Conservation (phyloP, 2,888 invertebrate genomes). For the Encarsia formosa region DNA sequence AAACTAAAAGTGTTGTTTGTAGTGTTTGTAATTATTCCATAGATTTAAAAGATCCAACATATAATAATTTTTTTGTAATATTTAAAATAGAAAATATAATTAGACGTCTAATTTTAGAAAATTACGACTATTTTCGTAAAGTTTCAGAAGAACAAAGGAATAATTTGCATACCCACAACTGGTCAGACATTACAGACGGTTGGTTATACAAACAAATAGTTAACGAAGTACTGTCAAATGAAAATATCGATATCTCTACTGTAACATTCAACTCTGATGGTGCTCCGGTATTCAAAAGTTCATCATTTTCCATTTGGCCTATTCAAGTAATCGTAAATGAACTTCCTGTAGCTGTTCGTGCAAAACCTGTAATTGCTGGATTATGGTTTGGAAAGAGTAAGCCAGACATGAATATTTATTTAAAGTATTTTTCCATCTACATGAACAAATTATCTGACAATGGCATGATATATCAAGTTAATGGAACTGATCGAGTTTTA, state of each 20-base stretch:
- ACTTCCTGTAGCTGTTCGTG: conserved; percentile 11
- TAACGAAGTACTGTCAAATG: background rate
- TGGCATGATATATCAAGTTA: conserved; percentile 10
- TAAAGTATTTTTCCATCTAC: conserved; percentile 8
- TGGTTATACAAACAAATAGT: conserved; percentile 12
- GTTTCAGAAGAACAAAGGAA: background rate
- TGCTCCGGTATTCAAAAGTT: conserved; percentile 17
- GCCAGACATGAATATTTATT: conserved; percentile 14
- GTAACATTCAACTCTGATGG: conserved; percentile 21
- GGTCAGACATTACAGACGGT: conserved; percentile 20
- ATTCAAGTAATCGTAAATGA: conserved; percentile 25
- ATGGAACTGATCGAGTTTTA: background rate
- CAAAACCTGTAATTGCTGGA: background rate
- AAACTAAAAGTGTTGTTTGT: background rate
- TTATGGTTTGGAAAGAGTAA: conserved; percentile 17
- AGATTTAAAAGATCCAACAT: background rate
- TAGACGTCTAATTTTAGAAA: background rate
- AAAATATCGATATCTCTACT: conserved; percentile 7
- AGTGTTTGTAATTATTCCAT: background rate
- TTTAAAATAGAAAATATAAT: background rate
- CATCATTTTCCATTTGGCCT: conserved; percentile 19
- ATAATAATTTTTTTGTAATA: conserved; percentile 4
- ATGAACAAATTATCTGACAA: conserved; percentile 5
- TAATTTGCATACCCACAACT: background rate
- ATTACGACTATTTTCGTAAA: background rate